Base-by-base conservation (phyloP, 1,140 invertebrate species). In the Aphis craccivora region DNA sequence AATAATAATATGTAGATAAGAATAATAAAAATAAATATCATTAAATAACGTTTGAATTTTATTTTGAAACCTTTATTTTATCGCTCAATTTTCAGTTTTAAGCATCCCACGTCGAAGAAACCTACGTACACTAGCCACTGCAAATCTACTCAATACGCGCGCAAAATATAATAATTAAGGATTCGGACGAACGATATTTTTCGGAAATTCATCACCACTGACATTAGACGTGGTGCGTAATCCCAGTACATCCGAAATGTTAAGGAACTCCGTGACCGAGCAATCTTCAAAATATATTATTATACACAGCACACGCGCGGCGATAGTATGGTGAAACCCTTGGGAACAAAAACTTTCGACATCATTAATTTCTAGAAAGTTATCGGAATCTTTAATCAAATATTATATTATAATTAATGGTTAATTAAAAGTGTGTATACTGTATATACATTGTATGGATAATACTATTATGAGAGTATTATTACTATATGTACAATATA, bases 281-380 rank as follows among this genome's bases (percentile, higher is more conserved):
- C 43, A 43, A 18, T 86, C 43, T 86, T 45, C 25, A 20, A 84
- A 81, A 37, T 81, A 84, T 40, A 83, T 37, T 37, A 86, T 30
- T 86, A 45, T 45, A 43, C 25, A n/a, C 60, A 6, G 30, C 43
- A 7, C 40, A 30, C 14, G 84, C 9, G 1, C 23, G 40, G 43
- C 25, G 14, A 8, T 9, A 9, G 81, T 37, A 8, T 37, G 37
- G 40, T 22, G 23, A 40, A 84, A 37, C 84, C 25, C 30, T 11
- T 18, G 84, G 84, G 84, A 86, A 22, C 25, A 45, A 11, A 45
- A 86, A 86, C 40, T 86, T 86, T 45, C 40, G 25, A 86, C 84
- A n/a, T 86, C 84, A 86, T 86, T 86, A 86, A 86, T 86, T 86
- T 86, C 84, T 45, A 86, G 43, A 86, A 86, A 86, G 25, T 86